Evolutionary conservation across 1,140 invertebrate genomes (phyloP), one percentile per base, ranked within the genome.

Genomic region (Sesamia nonagrioides): DNA sequence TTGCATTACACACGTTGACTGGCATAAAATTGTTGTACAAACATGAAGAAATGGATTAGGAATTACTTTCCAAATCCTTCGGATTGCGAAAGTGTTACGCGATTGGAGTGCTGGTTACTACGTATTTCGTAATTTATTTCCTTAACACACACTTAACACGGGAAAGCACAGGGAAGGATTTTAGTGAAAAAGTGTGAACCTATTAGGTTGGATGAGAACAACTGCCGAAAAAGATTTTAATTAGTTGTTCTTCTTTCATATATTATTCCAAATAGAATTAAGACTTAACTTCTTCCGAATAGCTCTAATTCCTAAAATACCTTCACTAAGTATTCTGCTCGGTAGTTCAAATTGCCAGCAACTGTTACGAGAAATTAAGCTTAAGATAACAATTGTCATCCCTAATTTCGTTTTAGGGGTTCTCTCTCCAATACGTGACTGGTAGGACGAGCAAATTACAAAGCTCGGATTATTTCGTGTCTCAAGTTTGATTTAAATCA

Each of bases 381-480:
- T 71, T 54, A 17, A 54, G 68, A 54, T 71, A 71, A 54, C 68
- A 50, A 71, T 71, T 52, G 37, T 71, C 48, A 71, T 71, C 15
- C 68, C 48, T 52, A 71, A 71, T 71, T 71, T 52, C 21, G 8
- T 54, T 71, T 33, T 54, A 7, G 52, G 48, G 68, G 50, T 35
- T 71, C 21, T 6, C 21, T 52, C 54, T 18, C 27, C 27, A 27
- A 45, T 54, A 45, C 48, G 18, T 71, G 68, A 35, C 42, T 71
- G 33, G 9, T 48, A 35, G 13, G 18, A 21, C 13, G 21, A 37
- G 21, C 6, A 17, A 52, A 54, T 52, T 54, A 71, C 37, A 66
- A 42, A 17, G 37, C 37, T 42, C 33, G 18, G 11, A 40, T 27
- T 66, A 66, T 42, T 21, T 42, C 11, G 18, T 18, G 3, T 3